A percentile compares a stretch with the other conserved stretches of the same genome.
phyloP scores from a whole-genome alignment of 2,113 vertebrate species.

The Scomber colias region DNA sequence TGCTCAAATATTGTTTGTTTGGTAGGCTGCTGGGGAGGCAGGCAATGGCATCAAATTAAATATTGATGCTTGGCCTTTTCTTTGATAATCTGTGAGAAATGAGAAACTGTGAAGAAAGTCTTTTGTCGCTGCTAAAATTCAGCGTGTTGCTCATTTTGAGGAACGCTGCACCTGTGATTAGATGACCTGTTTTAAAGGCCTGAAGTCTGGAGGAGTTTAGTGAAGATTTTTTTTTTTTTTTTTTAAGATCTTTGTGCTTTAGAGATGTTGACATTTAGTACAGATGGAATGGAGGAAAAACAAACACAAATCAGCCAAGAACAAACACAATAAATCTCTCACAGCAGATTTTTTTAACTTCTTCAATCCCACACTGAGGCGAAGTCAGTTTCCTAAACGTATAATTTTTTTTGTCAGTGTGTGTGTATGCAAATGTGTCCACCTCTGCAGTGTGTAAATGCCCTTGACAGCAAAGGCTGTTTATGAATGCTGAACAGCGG shows the following conservation, averaged over 20 bases:
- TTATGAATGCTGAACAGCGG: slow-evolving; percentile 65
- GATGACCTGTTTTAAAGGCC: slow-evolving; percentile 15
- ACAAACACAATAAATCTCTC: slow-evolving; percentile 27
- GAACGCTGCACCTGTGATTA: slow-evolving; percentile 43
- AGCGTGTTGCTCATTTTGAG: neutral
- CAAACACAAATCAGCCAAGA: slow-evolving; percentile 26
- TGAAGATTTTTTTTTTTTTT: neutral
- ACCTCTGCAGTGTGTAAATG: slow-evolving; percentile 48
- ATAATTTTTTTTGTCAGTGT: slow-evolving; percentile 9
- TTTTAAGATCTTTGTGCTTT: slow-evolving; percentile 9
- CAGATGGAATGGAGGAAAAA: slow-evolving; percentile 19
- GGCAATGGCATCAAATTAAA: slow-evolving; percentile 57
- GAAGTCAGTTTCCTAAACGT: slow-evolving; percentile 27
- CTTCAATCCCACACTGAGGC: slow-evolving; percentile 1
- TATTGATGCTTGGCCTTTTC: slow-evolving; percentile 55
- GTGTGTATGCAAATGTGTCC: neutral
- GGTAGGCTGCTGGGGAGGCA: slow-evolving; percentile 39
- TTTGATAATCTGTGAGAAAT: slow-evolving; percentile 62
- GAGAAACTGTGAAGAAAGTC: slow-evolving; percentile 37
- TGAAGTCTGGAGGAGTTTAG: neutral
- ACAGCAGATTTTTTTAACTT: slow-evolving; percentile 24
- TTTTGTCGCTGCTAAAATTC: slow-evolving; percentile 44
- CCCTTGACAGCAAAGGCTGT: slow-evolving; percentile 68
- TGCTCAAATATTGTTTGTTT: slow-evolving; percentile 66
- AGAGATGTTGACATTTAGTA: slow-evolving; percentile 10